These are phyloP conservation scores for Charadrius vociferus DNA, from an alignment of 2,113 vertebrate genomes.

Conservation along the genomic window DNA sequence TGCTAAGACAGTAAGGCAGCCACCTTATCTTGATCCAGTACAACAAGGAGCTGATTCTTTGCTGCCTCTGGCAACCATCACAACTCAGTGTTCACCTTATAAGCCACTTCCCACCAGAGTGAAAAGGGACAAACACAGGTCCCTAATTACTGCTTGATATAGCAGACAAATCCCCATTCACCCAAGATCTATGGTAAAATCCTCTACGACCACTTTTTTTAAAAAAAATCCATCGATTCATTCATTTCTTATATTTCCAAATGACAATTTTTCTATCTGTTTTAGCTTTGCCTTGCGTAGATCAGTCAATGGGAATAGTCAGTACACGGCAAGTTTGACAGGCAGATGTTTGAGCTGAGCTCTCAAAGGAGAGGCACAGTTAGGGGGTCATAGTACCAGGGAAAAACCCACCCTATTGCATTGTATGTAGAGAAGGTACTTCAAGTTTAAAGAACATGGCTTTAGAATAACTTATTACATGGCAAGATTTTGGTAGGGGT, in stretches of 20 bases:
- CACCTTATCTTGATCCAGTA: background rate
- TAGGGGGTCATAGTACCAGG: background rate
- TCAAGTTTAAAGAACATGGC: background rate
- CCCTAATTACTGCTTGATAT: background rate
- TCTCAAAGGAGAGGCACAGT: background rate
- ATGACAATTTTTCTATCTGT: background rate
- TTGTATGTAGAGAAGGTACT: background rate
- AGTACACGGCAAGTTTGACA: background rate
- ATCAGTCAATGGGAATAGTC: background rate
- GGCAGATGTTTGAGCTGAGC: background rate
- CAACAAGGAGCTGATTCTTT: background rate
- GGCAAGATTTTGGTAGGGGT: background rate
- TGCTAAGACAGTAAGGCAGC: background rate
- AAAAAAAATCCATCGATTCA: background rate
- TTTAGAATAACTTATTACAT: background rate
- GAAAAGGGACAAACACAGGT: background rate
- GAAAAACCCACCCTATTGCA: background rate
- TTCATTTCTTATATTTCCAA: background rate
- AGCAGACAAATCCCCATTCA: background rate
- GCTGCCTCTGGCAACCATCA: background rate
- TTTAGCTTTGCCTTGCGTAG: background rate
- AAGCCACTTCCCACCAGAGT: background rate
- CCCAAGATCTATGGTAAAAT: background rate
- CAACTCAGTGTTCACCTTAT: background rate
- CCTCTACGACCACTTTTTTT: background rate